A percentile compares a stretch with the other conserved stretches of the same genome.
phyloP scores from a whole-genome alignment of 2,888 invertebrate genomes.

The Caenorhabditis doughertyi region DNA sequence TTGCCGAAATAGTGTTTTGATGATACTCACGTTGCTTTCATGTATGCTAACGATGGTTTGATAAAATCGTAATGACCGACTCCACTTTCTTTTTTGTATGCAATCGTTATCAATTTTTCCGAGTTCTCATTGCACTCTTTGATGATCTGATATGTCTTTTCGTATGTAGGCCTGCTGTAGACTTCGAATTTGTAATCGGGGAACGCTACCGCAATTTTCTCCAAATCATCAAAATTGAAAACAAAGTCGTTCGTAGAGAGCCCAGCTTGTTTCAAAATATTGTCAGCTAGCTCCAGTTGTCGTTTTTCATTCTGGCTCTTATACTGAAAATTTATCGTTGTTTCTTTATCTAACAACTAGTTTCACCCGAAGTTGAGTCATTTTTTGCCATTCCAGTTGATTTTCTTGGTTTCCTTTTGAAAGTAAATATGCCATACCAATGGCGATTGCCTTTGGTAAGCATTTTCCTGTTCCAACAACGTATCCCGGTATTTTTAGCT shows the following conservation, averaged over 20 bases:
- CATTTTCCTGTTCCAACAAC: not conserved
- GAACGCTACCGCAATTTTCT: not conserved
- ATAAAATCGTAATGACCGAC: slow-evolving; percentile 7
- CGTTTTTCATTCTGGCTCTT: not conserved
- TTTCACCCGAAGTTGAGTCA: no score
- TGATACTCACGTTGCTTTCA: slow-evolving; percentile 3
- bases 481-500: no score
- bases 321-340: no score
- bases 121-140: not conserved
- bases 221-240: not conserved
- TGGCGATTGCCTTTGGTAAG: not conserved
- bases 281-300: not conserved
- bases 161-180: not conserved
- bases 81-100: not conserved
- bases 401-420: not conserved
- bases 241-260: not conserved
- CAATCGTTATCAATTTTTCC: not conserved
- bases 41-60: not conserved
- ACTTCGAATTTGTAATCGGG: slow-evolving; percentile 6
- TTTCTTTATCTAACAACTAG: no score
- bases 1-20: no score
- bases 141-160: not conserved
- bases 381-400: no score
- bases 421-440: not conserved
- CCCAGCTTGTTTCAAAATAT: not conserved